phyloP scores from a whole-genome alignment of 2,888 invertebrate genomes.

The Acrobeloides nanus region DNA sequence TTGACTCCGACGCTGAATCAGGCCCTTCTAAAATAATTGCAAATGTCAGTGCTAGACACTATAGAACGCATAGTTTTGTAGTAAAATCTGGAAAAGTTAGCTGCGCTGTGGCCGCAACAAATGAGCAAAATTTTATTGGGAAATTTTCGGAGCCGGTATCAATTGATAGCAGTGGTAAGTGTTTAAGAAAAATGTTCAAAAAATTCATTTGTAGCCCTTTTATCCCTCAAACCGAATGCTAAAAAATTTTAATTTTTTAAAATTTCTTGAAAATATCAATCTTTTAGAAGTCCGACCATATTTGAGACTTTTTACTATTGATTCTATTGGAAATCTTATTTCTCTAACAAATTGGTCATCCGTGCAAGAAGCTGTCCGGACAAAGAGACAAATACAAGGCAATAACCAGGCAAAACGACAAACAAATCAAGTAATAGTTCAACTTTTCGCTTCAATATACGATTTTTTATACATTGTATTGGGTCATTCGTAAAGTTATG shows the following conservation, averaged over 20 bases:
- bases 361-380: no score
- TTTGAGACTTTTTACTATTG: slow-evolving; percentile 50
- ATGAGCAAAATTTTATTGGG: slow-evolving; percentile 47
- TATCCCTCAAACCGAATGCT: not conserved
- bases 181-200: no score
- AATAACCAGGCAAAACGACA: no score
- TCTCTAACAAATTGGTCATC: slow-evolving; percentile 41
- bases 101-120: slow-evolving; percentile 48
- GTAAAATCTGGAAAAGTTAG: slow-evolving; percentile 50
- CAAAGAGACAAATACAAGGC: no score
- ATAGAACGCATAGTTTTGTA: slow-evolving; percentile 36
- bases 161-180: slow-evolving; percentile 48
- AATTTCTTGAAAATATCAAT: slow-evolving; percentile 1
- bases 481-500: no score
- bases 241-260: slow-evolving; percentile 5
- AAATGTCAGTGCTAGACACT: slow-evolving; percentile 33
- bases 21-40: slow-evolving; percentile 8
- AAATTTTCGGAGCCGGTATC: slow-evolving; percentile 32
- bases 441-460: no score
- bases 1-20: slow-evolving; percentile 16
- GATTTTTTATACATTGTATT: no score
- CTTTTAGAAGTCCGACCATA: slow-evolving; percentile 43
- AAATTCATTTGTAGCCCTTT: not conserved
- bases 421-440: no score
- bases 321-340: slow-evolving; percentile 41